phyloP scores from a whole-genome alignment of 2,797 vertebrate species.

The Cossypha niveicapilla region DNA sequence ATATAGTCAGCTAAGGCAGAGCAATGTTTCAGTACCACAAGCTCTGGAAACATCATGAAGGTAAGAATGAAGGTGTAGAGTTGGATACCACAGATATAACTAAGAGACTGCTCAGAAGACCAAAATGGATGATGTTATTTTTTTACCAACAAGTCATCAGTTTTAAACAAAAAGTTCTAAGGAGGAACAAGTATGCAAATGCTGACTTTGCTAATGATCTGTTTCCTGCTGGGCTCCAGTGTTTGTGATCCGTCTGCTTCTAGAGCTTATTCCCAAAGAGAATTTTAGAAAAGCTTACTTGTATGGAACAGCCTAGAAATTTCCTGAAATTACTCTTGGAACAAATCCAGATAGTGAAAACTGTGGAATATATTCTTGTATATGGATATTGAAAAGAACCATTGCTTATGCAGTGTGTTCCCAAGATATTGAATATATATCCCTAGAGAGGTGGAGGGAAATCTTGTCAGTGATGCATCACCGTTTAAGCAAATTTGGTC shows the following conservation, averaged over 20 bases:
- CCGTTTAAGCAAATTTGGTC: not conserved
- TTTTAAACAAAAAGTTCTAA: not conserved
- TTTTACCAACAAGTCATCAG: not conserved
- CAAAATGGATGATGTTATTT: not conserved
- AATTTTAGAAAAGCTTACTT: conserved; percentile 5
- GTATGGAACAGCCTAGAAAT: not conserved
- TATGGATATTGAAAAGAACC: not conserved
- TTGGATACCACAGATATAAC: not conserved
- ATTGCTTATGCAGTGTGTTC: not conserved
- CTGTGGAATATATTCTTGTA: not conserved
- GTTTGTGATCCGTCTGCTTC: not conserved
- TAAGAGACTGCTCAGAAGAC: not conserved
- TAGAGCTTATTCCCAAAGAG: not conserved
- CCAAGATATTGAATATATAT: not conserved
- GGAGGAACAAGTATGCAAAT: not conserved
- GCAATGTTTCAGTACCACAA: not conserved
- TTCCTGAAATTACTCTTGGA: conserved; percentile 14
- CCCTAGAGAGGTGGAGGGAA: not conserved
- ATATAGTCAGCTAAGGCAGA: not conserved
- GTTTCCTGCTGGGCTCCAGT: not conserved
- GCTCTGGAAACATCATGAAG: not conserved
- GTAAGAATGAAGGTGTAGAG: not conserved
- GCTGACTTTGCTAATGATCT: not conserved
- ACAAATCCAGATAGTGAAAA: conserved; percentile 14
- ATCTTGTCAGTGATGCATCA: not conserved